These are phyloP conservation scores for Hyposoter didymator DNA, from an alignment of 2,888 invertebrate genomes.

Conservation along the genomic window DNA sequence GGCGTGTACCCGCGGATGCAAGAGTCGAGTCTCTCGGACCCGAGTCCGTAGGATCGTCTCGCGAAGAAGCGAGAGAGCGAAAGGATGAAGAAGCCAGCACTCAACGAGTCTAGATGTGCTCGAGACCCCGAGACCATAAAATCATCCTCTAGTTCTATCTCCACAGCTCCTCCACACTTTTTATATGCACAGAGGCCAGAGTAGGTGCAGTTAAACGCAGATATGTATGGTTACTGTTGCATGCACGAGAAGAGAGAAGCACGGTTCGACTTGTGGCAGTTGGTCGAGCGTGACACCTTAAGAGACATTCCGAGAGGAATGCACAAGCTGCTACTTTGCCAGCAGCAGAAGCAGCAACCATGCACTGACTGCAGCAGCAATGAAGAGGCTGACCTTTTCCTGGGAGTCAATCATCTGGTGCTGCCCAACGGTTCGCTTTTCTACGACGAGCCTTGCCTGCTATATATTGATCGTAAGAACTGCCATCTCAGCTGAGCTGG, in stretches of 20 bases:
- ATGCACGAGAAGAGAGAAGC: conserved; percentile 10
- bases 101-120: conserved; percentile 75
- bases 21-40: conserved; percentile 70
- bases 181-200: conserved; percentile 6
- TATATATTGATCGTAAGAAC: neutral
- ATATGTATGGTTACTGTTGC: conserved; percentile 32
- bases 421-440: conserved; percentile 35
- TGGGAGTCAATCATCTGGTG: conserved; percentile 53
- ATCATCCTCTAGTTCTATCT: conserved; percentile 78
- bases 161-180: conserved; percentile 58
- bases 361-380: conserved; percentile 28
- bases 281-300: conserved; percentile 55
- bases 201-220: conserved; percentile 15
- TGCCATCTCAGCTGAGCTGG: conserved; percentile 3
- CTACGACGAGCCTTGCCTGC: conserved; percentile 15
- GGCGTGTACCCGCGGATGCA: conserved; percentile 80
- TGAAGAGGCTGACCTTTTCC: conserved; percentile 59
- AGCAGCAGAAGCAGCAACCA: conserved; percentile 42
- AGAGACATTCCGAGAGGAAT: conserved; percentile 45
- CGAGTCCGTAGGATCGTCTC: conserved; percentile 56
- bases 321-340: conserved; percentile 41
- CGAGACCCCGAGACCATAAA: conserved; percentile 78
- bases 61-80: conserved; percentile 38
- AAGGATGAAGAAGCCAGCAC: conserved; percentile 78
- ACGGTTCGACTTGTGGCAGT: conserved; percentile 31